Percentiles rank a stretch among this genome's conserved stretches.
phyloP scores from a whole-genome alignment of 1,140 invertebrate genomes.

The Ptiloglossa arizonensis region DNA sequence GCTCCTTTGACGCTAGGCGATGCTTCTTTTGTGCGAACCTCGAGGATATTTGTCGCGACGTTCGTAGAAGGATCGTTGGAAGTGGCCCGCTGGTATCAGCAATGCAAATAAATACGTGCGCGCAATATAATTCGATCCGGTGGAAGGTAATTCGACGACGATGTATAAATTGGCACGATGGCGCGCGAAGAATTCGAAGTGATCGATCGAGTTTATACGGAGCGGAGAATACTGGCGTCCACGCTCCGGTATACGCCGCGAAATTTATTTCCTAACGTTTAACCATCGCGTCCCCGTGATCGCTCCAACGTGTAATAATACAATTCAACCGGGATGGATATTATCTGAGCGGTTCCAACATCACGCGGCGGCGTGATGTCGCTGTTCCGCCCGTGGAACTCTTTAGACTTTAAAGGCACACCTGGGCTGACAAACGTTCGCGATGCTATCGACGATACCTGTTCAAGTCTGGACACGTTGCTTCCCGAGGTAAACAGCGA shows the following conservation, averaged over 20 bases:
- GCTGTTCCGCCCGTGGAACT: background rate
- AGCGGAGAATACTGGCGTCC: background rate
- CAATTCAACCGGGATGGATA: background rate
- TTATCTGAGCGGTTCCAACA: background rate
- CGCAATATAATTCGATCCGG: constrained; percentile 47
- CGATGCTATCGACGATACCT: constrained; percentile 1
- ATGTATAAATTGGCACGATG: constrained; percentile 45
- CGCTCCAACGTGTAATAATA: background rate
- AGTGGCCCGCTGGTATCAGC: constrained; percentile 33
- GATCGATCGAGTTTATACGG: constrained; percentile 27
- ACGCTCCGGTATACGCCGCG: too few relatives aligned
- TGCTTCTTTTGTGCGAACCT: background rate
- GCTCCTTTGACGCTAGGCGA: background rate
- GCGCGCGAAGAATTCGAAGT: constrained; percentile 38
- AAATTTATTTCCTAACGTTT: constrained; percentile 12
- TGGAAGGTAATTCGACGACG: constrained; percentile 37
- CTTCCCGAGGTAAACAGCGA: constrained; percentile 4
- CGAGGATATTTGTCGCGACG: constrained; percentile 35
- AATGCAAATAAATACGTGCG: constrained; percentile 57
- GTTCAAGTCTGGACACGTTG: constrained; percentile 5
- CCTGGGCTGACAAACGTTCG: background rate
- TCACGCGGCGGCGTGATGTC: background rate
- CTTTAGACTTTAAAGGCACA: background rate
- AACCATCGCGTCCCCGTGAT: background rate
- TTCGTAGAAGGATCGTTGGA: background rate